A percentile compares a stretch with the other conserved stretches of the same genome.
Evolutionary conservation across 1,140 invertebrate species (phyloP).

Genomic region (Tetramorium simillimum): DNA sequence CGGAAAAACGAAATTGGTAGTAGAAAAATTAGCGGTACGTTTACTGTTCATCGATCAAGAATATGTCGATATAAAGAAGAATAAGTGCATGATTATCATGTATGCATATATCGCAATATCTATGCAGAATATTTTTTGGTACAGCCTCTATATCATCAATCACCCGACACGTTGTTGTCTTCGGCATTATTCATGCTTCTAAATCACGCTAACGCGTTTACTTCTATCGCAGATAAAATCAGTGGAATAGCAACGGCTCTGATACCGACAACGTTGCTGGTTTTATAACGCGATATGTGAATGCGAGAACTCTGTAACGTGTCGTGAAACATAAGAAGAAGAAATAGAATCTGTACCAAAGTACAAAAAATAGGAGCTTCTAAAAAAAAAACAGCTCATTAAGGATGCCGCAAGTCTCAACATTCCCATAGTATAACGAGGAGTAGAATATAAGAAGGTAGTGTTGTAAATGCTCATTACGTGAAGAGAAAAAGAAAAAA

Average conservation of each 20-base stretch:
- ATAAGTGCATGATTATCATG: conserved; percentile 34
- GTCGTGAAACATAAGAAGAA: neutral
- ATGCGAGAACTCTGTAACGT: conserved; percentile 7
- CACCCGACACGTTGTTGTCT: conserved; percentile 31
- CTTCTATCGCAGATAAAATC: conserved; percentile 34
- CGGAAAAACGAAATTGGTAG: neutral
- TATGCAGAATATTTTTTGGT: conserved; percentile 35
- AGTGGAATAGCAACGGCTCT: neutral
- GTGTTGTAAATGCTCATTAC: conserved; percentile 44
- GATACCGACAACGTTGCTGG: neutral
- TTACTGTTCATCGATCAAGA: conserved; percentile 40
- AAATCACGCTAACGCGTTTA: conserved; percentile 48
- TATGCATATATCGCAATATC: conserved; percentile 42
- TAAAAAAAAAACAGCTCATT: conserved; percentile 41
- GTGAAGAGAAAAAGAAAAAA: neutral
- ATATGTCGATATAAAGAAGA: conserved; percentile 25
- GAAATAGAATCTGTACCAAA: conserved; percentile 28
- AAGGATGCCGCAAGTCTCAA: conserved; percentile 26
- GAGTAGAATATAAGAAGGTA: conserved; percentile 36
- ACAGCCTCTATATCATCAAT: conserved; percentile 31
- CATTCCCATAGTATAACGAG: conserved; percentile 46
- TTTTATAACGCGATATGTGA: conserved; percentile 22
- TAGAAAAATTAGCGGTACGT: conserved; percentile 6
- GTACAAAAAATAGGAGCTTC: neutral
- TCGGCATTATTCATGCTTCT: conserved; percentile 37